phyloP scores from a whole-genome alignment of 2,113 vertebrate species.

The Cricetomys ansorgei region DNA sequence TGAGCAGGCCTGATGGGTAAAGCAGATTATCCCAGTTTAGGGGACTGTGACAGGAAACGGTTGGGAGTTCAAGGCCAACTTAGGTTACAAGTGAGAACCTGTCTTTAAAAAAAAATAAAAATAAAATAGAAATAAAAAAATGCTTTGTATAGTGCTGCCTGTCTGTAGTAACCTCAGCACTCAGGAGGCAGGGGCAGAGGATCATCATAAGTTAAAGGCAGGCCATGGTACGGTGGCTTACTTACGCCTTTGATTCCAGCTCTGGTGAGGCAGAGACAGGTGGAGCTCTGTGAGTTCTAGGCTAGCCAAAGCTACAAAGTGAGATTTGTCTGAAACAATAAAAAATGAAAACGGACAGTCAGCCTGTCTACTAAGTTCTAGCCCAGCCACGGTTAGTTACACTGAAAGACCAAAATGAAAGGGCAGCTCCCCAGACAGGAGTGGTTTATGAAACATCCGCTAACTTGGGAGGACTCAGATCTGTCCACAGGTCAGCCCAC shows the following conservation, averaged over 20 bases:
- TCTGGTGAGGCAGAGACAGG: neutral
- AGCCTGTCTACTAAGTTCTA: neutral
- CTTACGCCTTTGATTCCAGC: neutral
- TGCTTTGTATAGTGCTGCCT: neutral
- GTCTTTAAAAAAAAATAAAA: no score
- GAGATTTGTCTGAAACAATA: neutral
- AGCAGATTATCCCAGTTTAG: no score
- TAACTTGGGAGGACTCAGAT: neutral
- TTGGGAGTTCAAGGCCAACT: neutral
- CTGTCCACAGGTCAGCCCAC: neutral
- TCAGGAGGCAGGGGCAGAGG: neutral
- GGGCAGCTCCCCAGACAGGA: slow-evolving; percentile 16
- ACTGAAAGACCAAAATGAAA: neutral
- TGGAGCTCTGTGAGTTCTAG: neutral
- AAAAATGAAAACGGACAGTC: neutral
- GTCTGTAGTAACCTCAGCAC: neutral
- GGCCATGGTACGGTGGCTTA: neutral
- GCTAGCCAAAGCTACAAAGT: neutral
- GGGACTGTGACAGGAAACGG: no score
- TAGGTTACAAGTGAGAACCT: neutral
- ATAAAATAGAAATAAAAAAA: neutral
- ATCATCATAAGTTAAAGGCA: neutral
- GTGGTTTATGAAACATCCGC: neutral
- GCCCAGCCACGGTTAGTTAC: neutral
- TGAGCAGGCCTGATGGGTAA: neutral